Percentiles rank a stretch among this genome's conserved stretches.
Conservation (phyloP, 1,140 invertebrate species). For the Whitmania pigra region DNA sequence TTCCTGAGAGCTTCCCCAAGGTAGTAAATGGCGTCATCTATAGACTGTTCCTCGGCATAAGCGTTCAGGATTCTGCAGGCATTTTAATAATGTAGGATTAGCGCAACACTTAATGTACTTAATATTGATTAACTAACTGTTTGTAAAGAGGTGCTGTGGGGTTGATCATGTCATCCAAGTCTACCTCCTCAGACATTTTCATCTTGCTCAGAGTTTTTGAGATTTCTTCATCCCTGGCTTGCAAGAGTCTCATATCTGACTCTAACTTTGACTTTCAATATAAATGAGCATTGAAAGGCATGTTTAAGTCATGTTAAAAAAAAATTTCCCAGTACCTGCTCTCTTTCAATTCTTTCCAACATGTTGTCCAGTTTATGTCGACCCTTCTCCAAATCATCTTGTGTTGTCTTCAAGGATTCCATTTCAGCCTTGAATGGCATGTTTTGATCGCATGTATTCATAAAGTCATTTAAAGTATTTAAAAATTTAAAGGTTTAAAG, state of each 20-base stretch:
- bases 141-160: constrained; percentile 90
- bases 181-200: constrained; percentile 61
- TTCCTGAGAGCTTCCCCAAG: constrained; percentile 86
- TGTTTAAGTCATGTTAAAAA: neutral
- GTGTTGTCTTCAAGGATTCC: constrained; percentile 72
- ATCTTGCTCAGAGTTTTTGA: constrained; percentile 65
- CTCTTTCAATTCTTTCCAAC: constrained; percentile 64
- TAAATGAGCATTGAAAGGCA: neutral
- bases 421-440: constrained; percentile 61
- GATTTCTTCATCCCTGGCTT: constrained; percentile 74
- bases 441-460: neutral
- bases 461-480: too few species aligned
- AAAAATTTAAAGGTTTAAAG: too few species aligned
- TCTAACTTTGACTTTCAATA: constrained; percentile 55
- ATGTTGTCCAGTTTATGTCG: constrained; percentile 70
- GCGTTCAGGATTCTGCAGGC: constrained; percentile 67
- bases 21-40: constrained; percentile 96
- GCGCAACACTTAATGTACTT: neutral
- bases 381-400: constrained; percentile 73
- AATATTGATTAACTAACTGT: constrained; percentile 48
- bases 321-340: constrained; percentile 54
- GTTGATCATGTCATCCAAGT: constrained; percentile 90
- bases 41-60: constrained; percentile 92
- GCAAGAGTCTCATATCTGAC: constrained; percentile 65
- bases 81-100: neutral